Conservation (phyloP, 1,140 invertebrate species). For the Trigoniulus corallinus region DNA sequence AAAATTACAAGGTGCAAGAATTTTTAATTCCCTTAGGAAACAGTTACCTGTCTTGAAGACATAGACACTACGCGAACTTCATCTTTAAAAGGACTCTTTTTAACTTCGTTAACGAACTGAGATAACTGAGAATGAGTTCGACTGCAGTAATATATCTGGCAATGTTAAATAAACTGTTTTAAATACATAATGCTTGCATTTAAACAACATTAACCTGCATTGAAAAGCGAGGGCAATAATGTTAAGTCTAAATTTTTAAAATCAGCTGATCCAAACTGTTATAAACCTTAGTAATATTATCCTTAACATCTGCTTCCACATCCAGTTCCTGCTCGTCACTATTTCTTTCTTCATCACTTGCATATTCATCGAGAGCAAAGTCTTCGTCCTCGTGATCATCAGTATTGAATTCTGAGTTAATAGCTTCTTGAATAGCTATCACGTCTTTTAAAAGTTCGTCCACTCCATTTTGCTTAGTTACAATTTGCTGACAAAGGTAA, state of each 20-base stretch:
- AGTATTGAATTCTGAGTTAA: too few species aligned
- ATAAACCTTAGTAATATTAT: too few species aligned
- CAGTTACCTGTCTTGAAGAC: conserved; percentile 55
- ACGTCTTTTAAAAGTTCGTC: too few species aligned
- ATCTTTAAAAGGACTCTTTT: conserved; percentile 57
- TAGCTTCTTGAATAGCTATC: too few species aligned
- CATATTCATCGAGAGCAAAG: conserved; percentile 19
- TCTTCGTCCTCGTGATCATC: too few species aligned
- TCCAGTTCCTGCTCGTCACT: conserved; percentile 30
- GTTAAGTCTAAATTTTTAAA: too few species aligned
- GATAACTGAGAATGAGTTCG: conserved; percentile 91
- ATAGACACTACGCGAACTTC: conserved; percentile 60
- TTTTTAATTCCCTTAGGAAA: background rate
- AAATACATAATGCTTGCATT: too few species aligned
- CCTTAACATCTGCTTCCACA: conserved; percentile 23
- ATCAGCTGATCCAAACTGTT: too few species aligned
- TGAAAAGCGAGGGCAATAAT: background rate
- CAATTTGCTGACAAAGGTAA: too few species aligned
- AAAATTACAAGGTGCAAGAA: background rate
- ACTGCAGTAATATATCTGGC: conserved; percentile 82
- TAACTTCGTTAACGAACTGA: conserved; percentile 83
- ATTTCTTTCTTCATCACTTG: conserved; percentile 26
- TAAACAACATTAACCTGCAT: background rate
- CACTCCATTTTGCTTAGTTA: too few species aligned
- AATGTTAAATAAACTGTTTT: conserved; percentile 14